Evolutionary conservation across 2,888 invertebrate genomes (phyloP).

Genomic region (Dolichopus griseipennis): DNA sequence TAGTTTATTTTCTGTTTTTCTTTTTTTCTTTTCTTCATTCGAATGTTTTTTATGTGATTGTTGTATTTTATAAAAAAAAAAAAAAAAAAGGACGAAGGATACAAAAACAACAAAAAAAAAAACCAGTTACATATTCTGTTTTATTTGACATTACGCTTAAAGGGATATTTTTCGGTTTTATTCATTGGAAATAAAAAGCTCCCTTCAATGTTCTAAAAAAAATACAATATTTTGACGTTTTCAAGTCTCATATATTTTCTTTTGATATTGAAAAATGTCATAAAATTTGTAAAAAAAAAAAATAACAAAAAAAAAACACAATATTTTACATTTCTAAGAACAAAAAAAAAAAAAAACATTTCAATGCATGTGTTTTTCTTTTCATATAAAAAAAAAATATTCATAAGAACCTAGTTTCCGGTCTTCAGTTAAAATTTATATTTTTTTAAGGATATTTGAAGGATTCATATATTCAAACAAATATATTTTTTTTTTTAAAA

Average conservation of each 20-base stretch:
- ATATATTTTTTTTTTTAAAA: too few species aligned
- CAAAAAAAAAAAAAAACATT: background rate
- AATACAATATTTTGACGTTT: too few species aligned
- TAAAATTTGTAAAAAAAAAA: background rate
- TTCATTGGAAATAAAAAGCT: slow-evolving; percentile 1
- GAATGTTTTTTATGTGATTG: too few species aligned
- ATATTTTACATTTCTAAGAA: background rate
- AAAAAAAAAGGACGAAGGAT: too few species aligned
- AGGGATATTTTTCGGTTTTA: slow-evolving; percentile 2
- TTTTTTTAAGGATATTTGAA: background rate
- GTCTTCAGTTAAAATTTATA: background rate
- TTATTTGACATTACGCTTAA: background rate
- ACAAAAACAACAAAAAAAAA: too few species aligned
- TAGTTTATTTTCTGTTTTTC: too few species aligned
- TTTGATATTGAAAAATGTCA: slow-evolving; percentile 4
- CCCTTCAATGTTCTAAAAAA: background rate
- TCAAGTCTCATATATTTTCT: too few species aligned
- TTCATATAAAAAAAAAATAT: too few species aligned
- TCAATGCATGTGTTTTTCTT: background rate
- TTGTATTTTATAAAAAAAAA: too few species aligned
- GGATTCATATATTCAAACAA: background rate
- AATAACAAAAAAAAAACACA: background rate
- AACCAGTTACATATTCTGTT: background rate
- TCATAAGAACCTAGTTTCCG: background rate
- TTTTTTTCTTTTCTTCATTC: too few species aligned